Evolutionary conservation across 2,797 vertebrate genomes (phyloP).

Genomic region (Phrynocephalus vlangalii): DNA sequence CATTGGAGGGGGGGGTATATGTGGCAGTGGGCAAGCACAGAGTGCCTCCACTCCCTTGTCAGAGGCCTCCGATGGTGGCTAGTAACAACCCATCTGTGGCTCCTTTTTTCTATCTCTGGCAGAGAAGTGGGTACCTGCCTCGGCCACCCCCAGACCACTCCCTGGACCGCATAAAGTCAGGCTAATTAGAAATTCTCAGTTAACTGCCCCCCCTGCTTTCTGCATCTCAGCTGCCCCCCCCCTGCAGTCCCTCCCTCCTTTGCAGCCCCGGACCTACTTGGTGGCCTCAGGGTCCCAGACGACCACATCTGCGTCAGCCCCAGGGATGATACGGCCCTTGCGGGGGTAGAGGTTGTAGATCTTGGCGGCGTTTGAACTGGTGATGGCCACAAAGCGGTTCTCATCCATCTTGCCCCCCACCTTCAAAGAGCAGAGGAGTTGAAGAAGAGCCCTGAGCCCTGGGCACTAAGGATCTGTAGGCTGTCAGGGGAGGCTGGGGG

Average conservation of each 20-base stretch:
- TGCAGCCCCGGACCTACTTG: constrained; percentile 77
- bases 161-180: no score
- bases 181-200: no score
- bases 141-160: no score
- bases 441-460: background rate
- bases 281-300: constrained; percentile 98
- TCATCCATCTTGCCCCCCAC: constrained; percentile 98
- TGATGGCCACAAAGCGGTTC: constrained; percentile 95
- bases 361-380: constrained; percentile 96
- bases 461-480: background rate
- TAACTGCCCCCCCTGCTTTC: no score
- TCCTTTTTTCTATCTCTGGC: no score
- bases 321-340: constrained; percentile 94
- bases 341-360: constrained; percentile 97
- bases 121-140: no score
- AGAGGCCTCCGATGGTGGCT: no score
- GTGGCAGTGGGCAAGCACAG: no score
- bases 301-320: constrained; percentile 94
- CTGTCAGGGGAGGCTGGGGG: background rate
- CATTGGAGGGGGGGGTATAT: no score
- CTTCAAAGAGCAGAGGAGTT: constrained; percentile 68
- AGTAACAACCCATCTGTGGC: no score
- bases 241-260: background rate
- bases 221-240: no score
- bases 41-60: no score